phyloP scores from a whole-genome alignment of 2,888 invertebrate genomes.

The Apamea monoglypha region DNA sequence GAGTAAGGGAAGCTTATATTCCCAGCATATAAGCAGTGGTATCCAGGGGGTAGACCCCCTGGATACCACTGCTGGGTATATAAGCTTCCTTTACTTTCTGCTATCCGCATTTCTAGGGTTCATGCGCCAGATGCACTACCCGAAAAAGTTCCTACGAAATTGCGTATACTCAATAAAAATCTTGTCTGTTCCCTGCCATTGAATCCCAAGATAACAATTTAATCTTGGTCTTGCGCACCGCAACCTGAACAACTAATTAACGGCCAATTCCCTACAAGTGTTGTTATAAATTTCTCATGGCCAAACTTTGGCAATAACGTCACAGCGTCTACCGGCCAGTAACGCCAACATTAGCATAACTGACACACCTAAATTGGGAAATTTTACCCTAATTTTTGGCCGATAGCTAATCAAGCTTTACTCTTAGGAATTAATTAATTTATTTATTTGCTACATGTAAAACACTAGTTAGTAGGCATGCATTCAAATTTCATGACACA shows the following conservation, averaged over 20 bases:
- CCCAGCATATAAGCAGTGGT: too few species aligned
- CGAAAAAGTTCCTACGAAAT: not conserved
- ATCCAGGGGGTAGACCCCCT: too few species aligned
- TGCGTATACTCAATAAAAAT: not conserved
- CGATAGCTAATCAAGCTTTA: constrained; percentile 77
- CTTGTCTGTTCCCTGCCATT: not conserved
- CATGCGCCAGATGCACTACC: not conserved
- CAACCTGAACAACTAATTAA: constrained; percentile 55
- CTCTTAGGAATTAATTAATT: constrained; percentile 55
- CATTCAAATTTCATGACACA: too few species aligned
- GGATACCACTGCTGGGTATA: not conserved
- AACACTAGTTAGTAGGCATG: too few species aligned
- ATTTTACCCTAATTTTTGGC: constrained; percentile 77
- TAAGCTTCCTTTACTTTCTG: not conserved
- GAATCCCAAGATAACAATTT: constrained; percentile 27
- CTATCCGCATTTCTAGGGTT: not conserved
- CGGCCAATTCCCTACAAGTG: constrained; percentile 58
- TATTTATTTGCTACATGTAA: too few species aligned
- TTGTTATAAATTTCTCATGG: constrained; percentile 63
- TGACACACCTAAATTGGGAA: constrained; percentile 80
- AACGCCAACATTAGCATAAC: constrained; percentile 81
- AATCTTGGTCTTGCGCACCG: constrained; percentile 17
- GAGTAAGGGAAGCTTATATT: too few species aligned
- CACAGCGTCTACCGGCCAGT: constrained; percentile 67
- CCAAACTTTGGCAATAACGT: constrained; percentile 66